Conservation (phyloP, 2,113 vertebrate species). For the Phoenicopterus ruber region DNA sequence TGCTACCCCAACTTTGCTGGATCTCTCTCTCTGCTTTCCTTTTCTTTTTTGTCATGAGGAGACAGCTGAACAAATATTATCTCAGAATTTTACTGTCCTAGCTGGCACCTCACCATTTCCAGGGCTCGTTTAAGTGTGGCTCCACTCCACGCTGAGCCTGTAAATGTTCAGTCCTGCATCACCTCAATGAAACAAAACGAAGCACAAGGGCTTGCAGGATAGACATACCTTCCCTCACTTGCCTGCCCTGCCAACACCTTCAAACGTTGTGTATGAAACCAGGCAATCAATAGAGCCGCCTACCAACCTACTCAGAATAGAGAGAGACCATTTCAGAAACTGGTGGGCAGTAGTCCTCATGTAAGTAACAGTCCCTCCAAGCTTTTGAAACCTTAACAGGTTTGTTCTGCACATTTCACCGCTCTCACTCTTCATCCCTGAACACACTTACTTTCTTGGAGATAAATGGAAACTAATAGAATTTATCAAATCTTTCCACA, state of each 20-base stretch:
- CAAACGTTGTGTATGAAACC: neutral
- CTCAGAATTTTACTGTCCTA: constrained; percentile 61
- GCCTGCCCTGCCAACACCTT: neutral
- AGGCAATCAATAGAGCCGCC: neutral
- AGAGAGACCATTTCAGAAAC: neutral
- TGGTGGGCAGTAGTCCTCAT: neutral
- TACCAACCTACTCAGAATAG: neutral
- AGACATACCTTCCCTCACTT: neutral
- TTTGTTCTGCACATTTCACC: neutral
- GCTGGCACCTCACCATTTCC: constrained; percentile 18
- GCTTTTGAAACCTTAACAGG: neutral
- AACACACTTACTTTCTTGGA: neutral
- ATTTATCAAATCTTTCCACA: neutral
- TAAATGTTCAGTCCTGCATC: neutral
- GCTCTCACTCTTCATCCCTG: neutral
- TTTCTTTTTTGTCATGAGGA: neutral
- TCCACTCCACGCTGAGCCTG: neutral
- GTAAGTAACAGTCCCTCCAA: neutral
- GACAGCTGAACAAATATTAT: constrained; percentile 78
- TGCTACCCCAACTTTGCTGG: neutral
- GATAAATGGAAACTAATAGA: neutral
- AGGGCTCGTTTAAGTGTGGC: constrained; percentile 19
- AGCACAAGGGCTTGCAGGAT: neutral
- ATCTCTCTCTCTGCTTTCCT: constrained; percentile 24
- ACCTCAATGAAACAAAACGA: neutral